A percentile compares a stretch with the other conserved stretches of the same genome.
These are phyloP conservation scores for Clivina fossor DNA, from an alignment of 2,888 invertebrate genomes.

Conservation along the genomic window DNA sequence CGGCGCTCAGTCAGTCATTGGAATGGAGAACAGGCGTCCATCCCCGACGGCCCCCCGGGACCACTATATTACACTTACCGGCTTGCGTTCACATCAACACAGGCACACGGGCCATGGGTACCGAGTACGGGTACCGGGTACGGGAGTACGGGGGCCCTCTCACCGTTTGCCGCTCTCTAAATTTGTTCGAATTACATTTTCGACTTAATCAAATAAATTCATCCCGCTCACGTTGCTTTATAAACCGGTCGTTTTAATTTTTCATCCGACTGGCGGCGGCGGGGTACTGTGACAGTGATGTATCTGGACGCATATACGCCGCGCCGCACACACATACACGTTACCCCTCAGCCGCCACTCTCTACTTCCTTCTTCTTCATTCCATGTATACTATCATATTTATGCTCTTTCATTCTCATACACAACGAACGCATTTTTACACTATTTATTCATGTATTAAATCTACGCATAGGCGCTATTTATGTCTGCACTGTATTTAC, in stretches of 20 bases:
- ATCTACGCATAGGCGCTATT: no score
- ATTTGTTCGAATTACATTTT: constrained; percentile 35
- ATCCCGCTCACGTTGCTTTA: constrained; percentile 31
- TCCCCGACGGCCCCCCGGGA: constrained; percentile 47
- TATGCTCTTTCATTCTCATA: no score
- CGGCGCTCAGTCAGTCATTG: constrained; percentile 58
- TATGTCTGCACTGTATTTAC: no score
- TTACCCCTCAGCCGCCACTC: no score
- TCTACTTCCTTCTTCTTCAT: no score
- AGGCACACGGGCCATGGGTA: constrained; percentile 21
- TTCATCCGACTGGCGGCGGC: constrained; percentile 15
- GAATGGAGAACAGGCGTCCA: constrained; percentile 42
- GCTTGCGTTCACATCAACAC: constrained; percentile 54
- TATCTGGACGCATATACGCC: constrained; percentile 20
- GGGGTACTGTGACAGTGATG: constrained; percentile 30
- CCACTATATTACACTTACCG: constrained; percentile 56
- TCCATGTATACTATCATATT: no score
- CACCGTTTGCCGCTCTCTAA: constrained; percentile 23
- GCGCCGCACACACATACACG: no score
- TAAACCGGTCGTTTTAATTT: constrained; percentile 33
- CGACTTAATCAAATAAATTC: constrained; percentile 35
- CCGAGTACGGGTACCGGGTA: neutral
- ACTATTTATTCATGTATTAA: no score
- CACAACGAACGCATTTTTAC: no score
- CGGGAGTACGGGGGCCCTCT: constrained; percentile 5